A percentile compares a stretch with the other conserved stretches of the same genome.
Evolutionary conservation across 2,888 invertebrate genomes (phyloP).

Genomic region (Eueremaeus valkanovi): DNA sequence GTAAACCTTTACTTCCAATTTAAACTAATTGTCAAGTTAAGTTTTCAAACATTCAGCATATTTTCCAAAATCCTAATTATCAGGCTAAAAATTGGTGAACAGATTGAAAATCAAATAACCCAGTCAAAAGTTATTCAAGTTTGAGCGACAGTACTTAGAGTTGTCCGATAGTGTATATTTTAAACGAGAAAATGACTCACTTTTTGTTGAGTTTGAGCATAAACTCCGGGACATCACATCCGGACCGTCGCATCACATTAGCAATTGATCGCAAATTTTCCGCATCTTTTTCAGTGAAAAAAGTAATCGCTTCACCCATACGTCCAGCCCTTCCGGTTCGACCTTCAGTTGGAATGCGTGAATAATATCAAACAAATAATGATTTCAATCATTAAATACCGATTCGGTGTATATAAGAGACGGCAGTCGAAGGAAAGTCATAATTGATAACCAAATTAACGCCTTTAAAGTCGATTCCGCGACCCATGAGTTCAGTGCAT

Average conservation of each 20-base stretch:
- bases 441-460: constrained; percentile 88
- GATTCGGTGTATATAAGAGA: constrained; percentile 83
- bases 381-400: constrained; percentile 53
- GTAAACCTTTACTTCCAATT: no score
- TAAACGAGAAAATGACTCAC: not conserved
- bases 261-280: constrained; percentile 83
- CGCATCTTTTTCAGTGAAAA: constrained; percentile 87
- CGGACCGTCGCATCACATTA: constrained; percentile 80
- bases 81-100: no score
- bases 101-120: no score
- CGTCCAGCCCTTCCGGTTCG: constrained; percentile 91
- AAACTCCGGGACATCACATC: constrained; percentile 86
- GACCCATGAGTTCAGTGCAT: constrained; percentile 92
- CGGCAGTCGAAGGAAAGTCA: constrained; percentile 86
- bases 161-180: no score
- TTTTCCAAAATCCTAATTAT: no score
- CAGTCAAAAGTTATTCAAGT: no score
- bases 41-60: no score
- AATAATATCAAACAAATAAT: constrained; percentile 59
- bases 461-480: constrained; percentile 94
- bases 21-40: no score
- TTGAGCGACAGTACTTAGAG: no score
- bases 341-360: no score
- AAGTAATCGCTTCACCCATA: constrained; percentile 81
- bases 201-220: constrained; percentile 70